phyloP scores from a whole-genome alignment of 2,797 vertebrate species.

The Macropodus opercularis region DNA sequence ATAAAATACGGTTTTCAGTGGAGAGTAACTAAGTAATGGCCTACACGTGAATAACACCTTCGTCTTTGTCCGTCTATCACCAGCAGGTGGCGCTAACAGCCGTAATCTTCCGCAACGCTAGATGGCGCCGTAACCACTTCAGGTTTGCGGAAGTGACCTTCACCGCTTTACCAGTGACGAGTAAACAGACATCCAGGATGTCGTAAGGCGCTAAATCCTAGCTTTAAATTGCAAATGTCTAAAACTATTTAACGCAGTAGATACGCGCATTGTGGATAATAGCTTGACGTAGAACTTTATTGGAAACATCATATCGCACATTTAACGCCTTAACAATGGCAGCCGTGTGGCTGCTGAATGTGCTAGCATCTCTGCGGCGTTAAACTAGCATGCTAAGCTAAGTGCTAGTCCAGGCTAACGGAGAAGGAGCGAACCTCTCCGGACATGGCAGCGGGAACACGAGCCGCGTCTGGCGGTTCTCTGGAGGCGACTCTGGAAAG shows the following conservation, averaged over 20 bases:
- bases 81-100: constrained; percentile 30
- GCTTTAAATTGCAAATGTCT: constrained; percentile 28
- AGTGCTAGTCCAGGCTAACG: constrained; percentile 46
- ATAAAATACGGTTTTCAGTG: too few relatives aligned
- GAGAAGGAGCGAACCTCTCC: constrained; percentile 12
- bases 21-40: too few relatives aligned
- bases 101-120: constrained; percentile 12
- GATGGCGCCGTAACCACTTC: constrained; percentile 44
- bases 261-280: neutral
- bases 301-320: neutral
- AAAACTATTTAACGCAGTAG: neutral
- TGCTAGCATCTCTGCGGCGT: constrained; percentile 20
- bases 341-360: neutral
- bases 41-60: neutral
- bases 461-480: constrained; percentile 70
- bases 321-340: neutral
- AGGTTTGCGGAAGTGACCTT: constrained; percentile 55
- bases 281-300: neutral
- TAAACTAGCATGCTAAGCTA: constrained; percentile 65
- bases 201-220: constrained; percentile 48
- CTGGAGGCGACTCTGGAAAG: constrained; percentile 88
- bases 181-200: constrained; percentile 57
- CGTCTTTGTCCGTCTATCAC: neutral
- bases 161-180: constrained; percentile 27
- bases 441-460: constrained; percentile 86